Conservation (phyloP, 2,113 vertebrate genomes). For the Lycaon pictus region DNA sequence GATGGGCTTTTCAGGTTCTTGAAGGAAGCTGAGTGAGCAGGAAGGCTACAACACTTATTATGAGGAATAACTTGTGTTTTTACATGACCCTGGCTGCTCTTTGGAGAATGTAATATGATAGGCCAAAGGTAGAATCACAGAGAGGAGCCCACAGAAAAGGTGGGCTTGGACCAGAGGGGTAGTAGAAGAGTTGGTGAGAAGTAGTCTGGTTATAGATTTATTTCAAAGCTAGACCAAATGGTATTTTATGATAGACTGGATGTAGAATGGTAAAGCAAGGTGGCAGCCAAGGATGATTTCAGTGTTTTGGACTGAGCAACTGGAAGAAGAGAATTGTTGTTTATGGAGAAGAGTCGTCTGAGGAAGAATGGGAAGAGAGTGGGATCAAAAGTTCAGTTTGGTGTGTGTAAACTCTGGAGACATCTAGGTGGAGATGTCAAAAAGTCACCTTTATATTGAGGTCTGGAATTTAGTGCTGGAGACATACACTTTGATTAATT, state of each 20-base stretch:
- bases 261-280: background rate
- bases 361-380: background rate
- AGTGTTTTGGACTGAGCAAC: background rate
- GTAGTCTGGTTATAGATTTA: background rate
- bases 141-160: background rate
- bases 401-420: background rate
- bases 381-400: background rate
- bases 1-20: background rate
- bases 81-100: background rate
- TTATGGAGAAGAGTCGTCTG: background rate
- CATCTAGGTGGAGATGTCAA: background rate
- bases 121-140: background rate
- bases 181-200: background rate
- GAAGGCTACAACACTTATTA: background rate
- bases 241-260: background rate
- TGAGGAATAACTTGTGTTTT: background rate
- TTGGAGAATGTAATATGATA: background rate
- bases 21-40: background rate
- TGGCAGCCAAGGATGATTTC: background rate
- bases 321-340: background rate
- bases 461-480: background rate
- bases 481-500: background rate
- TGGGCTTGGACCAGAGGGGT: background rate
- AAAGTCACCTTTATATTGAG: background rate
- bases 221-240: background rate